These are phyloP conservation scores for Tetragnatha montana DNA, from an alignment of 2,888 invertebrate genomes.

Conservation along the genomic window DNA sequence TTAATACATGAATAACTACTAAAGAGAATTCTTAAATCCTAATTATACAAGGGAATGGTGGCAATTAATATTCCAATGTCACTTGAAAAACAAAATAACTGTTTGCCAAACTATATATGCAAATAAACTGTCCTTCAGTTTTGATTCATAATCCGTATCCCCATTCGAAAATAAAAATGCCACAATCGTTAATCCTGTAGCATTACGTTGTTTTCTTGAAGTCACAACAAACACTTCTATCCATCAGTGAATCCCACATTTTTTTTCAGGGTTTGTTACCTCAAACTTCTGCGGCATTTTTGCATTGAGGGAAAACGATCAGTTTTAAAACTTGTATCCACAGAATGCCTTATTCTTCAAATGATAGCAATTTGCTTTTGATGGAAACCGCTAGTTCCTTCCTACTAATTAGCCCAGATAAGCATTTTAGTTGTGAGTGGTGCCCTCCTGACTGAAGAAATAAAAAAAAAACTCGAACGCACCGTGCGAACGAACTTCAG, in stretches of 20 bases:
- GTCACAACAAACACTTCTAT: not conserved
- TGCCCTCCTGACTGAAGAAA: no score
- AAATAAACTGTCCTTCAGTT: not conserved
- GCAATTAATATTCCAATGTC: not conserved
- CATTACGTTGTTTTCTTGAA: not conserved
- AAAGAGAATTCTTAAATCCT: not conserved
- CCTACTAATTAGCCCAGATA: constrained; percentile 7
- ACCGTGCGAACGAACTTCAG: not conserved
- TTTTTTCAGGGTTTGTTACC: not conserved
- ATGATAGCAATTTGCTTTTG: not conserved
- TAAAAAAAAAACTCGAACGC: constrained; percentile 12
- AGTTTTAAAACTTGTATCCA: not conserved
- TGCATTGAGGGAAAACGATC: not conserved
- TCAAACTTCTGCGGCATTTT: not conserved
- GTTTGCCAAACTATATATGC: not conserved
- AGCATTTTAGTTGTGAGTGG: not conserved
- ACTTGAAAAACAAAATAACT: not conserved
- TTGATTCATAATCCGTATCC: not conserved
- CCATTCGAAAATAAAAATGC: not conserved
- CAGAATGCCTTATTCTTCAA: not conserved
- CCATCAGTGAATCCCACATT: not conserved
- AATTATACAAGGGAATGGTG: not conserved
- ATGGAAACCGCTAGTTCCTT: not conserved
- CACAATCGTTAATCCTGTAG: not conserved
- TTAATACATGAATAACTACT: not conserved